Evolutionary conservation across 2,113 vertebrate genomes (phyloP), one percentile per base, ranked within the genome.

Genomic region (Rhinogobius similis): DNA sequence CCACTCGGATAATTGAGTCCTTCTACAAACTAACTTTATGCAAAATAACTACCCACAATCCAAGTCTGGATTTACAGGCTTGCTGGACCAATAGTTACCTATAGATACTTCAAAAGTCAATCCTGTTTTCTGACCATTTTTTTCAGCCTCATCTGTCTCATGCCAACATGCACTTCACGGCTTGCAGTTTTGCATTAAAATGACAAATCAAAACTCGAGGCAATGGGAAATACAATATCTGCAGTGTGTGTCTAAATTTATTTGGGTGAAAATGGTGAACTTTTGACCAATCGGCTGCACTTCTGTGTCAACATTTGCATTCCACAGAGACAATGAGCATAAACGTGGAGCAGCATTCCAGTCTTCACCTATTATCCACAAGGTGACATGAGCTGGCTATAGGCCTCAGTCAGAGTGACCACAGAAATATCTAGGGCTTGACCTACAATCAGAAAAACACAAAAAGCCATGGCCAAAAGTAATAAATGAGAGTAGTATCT

Each of bases 281-380:
- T 73, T 82, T 74, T 82, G 77, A 88, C 80, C 74, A 83, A 75
- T 53, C 24, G 76, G 70, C 64, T 82, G 71, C 71, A 62, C 75
- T 71, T 80, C 78, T 84, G 64, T 87, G 82, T 89, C 85, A 87
- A 84, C 90, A 72, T 82, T 84, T 82, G 81, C 88, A 89, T 88
- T 85, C 84, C 86, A 74, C 46, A 4, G 66, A 18, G 68, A 80
- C 86, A 90, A 90, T 84, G 85, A 82, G 66, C 75, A 73, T 62
- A 69, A 87, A 79, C 65, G 75, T 26, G 52, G 66, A 56, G 83
- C 76, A 43, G 86, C 85, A 89, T 90, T 89, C 89, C 88, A 85
- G 79, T 72, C 75, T 69, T 69, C 68, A 86, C 77, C 87, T 78
- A 77, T 85, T 87, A 83, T 79, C 75, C 78, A 85, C 78, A 85